Percentiles rank a stretch among this genome's conserved stretches.
Evolutionary conservation across 64 coral and sea anemone genomes (phyloP).

Genomic region (Hydrozoanthus tunicans): DNA sequence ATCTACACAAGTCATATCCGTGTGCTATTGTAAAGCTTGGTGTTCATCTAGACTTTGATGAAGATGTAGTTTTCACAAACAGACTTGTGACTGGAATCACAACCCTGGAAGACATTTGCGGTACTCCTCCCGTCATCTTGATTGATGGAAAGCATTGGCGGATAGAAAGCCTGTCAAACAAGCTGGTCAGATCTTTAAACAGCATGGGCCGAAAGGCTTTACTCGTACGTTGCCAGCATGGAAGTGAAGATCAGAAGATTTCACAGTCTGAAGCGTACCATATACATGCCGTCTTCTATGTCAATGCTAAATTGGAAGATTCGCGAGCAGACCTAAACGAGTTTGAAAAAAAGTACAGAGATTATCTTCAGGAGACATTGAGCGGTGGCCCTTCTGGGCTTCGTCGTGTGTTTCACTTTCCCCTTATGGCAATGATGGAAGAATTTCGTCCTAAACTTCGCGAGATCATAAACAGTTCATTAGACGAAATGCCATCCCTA

Average conservation of each 20-base stretch:
- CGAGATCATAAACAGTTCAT: slow-evolving; percentile 60
- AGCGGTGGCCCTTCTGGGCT: neutral
- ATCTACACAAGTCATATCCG: slow-evolving; percentile 68
- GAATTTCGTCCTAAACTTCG: slow-evolving; percentile 54
- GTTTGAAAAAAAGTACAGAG: slow-evolving; percentile 72
- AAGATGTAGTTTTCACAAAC: slow-evolving; percentile 40
- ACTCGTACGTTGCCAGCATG: slow-evolving; percentile 63
- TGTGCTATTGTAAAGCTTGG: slow-evolving; percentile 58
- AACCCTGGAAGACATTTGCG: slow-evolving; percentile 63
- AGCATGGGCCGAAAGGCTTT: slow-evolving; percentile 60
- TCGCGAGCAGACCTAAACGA: slow-evolving; percentile 65
- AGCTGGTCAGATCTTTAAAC: slow-evolving; percentile 52
- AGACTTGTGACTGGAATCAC: slow-evolving; percentile 51
- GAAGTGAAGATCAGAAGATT: neutral
- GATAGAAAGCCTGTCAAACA: slow-evolving; percentile 64
- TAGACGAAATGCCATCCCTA: slow-evolving; percentile 53
- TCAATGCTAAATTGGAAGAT: slow-evolving; percentile 71
- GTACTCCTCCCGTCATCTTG: slow-evolving; percentile 60
- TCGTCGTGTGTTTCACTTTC: slow-evolving; percentile 82
- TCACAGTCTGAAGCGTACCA: slow-evolving; percentile 40
- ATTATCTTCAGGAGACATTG: slow-evolving; percentile 52
- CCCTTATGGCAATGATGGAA: slow-evolving; percentile 78
- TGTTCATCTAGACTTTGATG: slow-evolving; percentile 59
- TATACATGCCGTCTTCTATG: slow-evolving; percentile 44
- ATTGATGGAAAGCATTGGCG: slow-evolving; percentile 79